Conservation (phyloP, 2,888 invertebrate genomes). For the Megamerina dolium region DNA sequence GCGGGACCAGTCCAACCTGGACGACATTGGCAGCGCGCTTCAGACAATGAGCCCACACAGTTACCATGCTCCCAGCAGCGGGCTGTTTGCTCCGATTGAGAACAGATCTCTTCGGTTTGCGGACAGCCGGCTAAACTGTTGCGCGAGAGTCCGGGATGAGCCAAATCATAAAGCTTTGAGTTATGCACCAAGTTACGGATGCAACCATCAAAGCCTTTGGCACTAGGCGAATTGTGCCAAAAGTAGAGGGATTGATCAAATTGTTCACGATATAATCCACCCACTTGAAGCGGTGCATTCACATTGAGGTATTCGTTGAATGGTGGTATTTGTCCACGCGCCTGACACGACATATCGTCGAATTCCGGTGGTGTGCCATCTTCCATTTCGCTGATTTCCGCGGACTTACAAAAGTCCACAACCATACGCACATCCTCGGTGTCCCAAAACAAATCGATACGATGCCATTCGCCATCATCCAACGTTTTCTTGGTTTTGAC, state of each 20-base stretch:
- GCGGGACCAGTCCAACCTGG: conserved; percentile 93
- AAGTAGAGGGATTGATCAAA: conserved; percentile 83
- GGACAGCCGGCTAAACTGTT: conserved; percentile 87
- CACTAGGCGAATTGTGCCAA: conserved; percentile 86
- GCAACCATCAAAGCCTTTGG: conserved; percentile 92
- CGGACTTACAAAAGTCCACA: conserved; percentile 88
- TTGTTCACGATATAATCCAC: conserved; percentile 84
- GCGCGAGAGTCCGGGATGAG: conserved; percentile 81
- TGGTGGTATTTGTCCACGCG: conserved; percentile 82
- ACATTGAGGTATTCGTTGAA: conserved; percentile 95
- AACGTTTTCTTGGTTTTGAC: conserved; percentile 80
- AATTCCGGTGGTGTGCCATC: conserved; percentile 84
- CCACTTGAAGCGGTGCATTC: conserved; percentile 90
- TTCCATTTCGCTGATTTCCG: conserved; percentile 81
- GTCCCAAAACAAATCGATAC: conserved; percentile 92
- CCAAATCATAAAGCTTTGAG: conserved; percentile 90
- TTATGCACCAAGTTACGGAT: conserved; percentile 93
- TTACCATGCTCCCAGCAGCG: conserved; percentile 92
- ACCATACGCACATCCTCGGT: conserved; percentile 89
- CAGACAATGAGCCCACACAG: conserved; percentile 84
- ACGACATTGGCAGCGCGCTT: conserved; percentile 86
- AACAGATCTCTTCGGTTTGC: conserved; percentile 87
- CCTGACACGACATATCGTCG: conserved; percentile 85
- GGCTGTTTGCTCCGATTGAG: conserved; percentile 76
- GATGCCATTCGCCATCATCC: conserved; percentile 97